Percentiles rank a stretch among this genome's conserved stretches.
These are phyloP conservation scores for Drosophila histrio DNA, from an alignment of 2,888 invertebrate genomes.

Conservation along the genomic window DNA sequence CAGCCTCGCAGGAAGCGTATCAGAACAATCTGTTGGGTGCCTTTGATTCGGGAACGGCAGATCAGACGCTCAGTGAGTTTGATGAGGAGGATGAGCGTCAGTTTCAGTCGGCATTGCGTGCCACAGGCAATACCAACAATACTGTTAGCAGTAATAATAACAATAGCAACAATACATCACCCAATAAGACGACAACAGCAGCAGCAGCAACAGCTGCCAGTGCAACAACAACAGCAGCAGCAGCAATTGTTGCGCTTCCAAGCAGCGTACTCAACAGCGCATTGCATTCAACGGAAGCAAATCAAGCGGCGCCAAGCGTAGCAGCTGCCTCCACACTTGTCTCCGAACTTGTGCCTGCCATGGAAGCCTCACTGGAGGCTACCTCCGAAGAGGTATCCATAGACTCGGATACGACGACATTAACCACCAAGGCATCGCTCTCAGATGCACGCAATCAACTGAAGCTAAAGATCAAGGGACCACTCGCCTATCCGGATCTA, in stretches of 20 bases:
- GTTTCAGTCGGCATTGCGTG: constrained; percentile 88
- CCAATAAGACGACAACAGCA: constrained; percentile 35
- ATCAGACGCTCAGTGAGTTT: constrained; percentile 89
- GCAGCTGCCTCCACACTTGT: constrained; percentile 36
- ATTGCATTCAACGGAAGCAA: constrained; percentile 65
- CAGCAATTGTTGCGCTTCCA: constrained; percentile 2
- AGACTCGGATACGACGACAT: constrained; percentile 83
- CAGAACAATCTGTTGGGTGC: constrained; percentile 87
- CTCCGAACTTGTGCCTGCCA: constrained; percentile 73
- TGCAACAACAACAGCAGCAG: neutral
- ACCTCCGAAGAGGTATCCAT: constrained; percentile 84
- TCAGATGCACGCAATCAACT: constrained; percentile 93
- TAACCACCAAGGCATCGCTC: constrained; percentile 89
- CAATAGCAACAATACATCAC: constrained; percentile 51
- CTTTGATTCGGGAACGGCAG: constrained; percentile 89
- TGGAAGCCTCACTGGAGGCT: constrained; percentile 83
- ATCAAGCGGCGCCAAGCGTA: constrained; percentile 53
- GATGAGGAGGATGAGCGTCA: constrained; percentile 92
- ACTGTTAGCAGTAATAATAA: constrained; percentile 9
- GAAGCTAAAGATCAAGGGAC: constrained; percentile 96
- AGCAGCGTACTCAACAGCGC: constrained; percentile 42
- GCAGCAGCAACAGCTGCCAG: constrained; percentile 12
- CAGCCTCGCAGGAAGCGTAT: constrained; percentile 86
- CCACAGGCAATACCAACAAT: constrained; percentile 85
- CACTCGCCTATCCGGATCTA: constrained; percentile 89